phyloP scores from a whole-genome alignment of 2,888 invertebrate species.

The Xestia c-nigrum region DNA sequence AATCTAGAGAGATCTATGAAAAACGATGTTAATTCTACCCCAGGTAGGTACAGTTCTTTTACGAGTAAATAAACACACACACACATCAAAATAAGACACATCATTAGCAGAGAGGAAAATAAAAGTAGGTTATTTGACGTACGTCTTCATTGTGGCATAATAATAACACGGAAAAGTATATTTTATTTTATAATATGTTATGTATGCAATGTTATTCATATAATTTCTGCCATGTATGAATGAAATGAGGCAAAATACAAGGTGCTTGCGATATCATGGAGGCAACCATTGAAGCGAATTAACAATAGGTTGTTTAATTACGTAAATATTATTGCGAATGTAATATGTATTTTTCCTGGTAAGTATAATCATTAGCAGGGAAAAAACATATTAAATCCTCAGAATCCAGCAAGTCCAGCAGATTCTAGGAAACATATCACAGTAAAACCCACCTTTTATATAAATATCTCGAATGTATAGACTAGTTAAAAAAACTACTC shows the following conservation, averaged over 20 bases:
- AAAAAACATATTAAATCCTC: neutral
- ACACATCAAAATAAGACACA: neutral
- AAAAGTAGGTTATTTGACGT: neutral
- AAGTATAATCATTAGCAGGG: neutral
- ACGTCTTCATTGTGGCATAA: neutral
- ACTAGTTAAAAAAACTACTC: neutral
- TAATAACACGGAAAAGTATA: neutral
- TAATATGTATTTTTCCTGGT: neutral
- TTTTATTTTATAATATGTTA: neutral
- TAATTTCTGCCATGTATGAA: neutral
- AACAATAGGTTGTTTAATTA: neutral
- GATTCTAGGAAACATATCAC: neutral
- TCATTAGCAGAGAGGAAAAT: slow-evolving; percentile 12
- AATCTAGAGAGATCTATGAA: neutral
- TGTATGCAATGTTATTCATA: neutral
- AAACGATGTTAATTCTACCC: neutral
- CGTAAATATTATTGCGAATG: neutral
- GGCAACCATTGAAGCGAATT: neutral
- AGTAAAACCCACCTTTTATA: neutral
- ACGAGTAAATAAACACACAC: neutral
- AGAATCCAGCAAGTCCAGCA: neutral
- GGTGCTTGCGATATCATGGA: neutral
- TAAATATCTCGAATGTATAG: neutral
- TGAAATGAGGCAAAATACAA: neutral
- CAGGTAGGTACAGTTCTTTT: neutral